A percentile compares a stretch with the other conserved stretches of the same genome.
phyloP scores from a whole-genome alignment of 1,140 invertebrate species.

The Leptinotarsa lineolata region DNA sequence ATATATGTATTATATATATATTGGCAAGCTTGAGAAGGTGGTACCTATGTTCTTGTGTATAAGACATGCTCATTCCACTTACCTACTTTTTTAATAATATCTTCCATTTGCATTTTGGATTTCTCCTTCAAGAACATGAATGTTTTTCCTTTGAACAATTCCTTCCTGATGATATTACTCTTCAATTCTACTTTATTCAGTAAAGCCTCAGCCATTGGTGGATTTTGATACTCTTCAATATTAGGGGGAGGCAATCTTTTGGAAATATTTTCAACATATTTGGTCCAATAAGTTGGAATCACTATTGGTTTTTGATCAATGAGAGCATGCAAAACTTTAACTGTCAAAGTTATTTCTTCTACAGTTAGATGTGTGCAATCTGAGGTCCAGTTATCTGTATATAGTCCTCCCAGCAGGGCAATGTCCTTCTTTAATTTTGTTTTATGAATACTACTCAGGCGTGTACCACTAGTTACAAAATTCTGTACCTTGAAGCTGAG shows the following conservation, averaged over 20 bases:
- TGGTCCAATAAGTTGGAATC: constrained; percentile 64
- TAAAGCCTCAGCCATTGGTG: constrained; percentile 36
- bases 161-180: constrained; percentile 29
- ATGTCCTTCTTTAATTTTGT: constrained; percentile 53
- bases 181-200: constrained; percentile 37
- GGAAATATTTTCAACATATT: constrained; percentile 58
- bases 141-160: constrained; percentile 41
- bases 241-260: constrained; percentile 36
- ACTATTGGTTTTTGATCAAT: constrained; percentile 67
- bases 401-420: constrained; percentile 54
- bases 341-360: constrained; percentile 67
- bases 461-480: constrained; percentile 57
- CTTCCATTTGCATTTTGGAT: constrained; percentile 35
- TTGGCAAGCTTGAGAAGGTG: no score
- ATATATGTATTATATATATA: no score
- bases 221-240: constrained; percentile 35
- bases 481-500: constrained; percentile 35
- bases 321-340: constrained; percentile 71
- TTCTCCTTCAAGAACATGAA: constrained; percentile 38
- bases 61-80: constrained; percentile 19
- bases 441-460: constrained; percentile 55
- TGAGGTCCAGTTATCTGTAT: constrained; percentile 58
- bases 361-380: constrained; percentile 68
- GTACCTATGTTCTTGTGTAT: no score
- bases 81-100: constrained; percentile 41